Evolutionary conservation across 2,888 invertebrate genomes (phyloP).

Genomic region (Agrochola circellaris): DNA sequence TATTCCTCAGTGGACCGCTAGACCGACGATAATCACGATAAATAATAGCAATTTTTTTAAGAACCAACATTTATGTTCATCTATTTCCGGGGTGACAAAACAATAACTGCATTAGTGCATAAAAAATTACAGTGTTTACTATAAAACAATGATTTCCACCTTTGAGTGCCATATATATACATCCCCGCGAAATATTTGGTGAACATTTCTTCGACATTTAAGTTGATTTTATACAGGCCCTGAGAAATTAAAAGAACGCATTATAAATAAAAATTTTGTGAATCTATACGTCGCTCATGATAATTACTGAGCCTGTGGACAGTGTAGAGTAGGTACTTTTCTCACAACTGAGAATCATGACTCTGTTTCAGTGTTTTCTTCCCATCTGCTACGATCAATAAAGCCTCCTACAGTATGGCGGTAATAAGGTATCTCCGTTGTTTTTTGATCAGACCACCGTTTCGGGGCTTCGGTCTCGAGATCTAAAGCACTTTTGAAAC

Average conservation of each 20-base stretch:
- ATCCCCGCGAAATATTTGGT: slow-evolving; percentile 28
- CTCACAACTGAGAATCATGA: background rate
- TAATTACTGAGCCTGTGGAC: no score
- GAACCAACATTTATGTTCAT: no score
- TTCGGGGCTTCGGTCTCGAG: no score
- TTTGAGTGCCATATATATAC: slow-evolving; percentile 31
- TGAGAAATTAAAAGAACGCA: background rate
- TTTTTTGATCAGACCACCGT: no score
- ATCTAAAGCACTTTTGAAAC: no score
- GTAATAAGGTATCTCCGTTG: background rate
- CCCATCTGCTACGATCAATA: background rate
- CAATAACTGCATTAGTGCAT: slow-evolving; percentile 13
- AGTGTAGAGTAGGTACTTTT: background rate
- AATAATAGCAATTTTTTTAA: no score
- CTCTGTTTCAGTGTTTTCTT: background rate
- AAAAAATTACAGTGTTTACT: slow-evolving; percentile 24
- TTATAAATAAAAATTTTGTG: background rate
- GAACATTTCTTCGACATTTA: slow-evolving; percentile 18
- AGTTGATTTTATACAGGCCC: slow-evolving; percentile 18
- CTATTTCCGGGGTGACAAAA: slow-evolving; percentile 26
- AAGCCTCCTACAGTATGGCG: background rate
- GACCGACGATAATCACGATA: no score
- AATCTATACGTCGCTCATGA: background rate
- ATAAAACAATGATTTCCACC: slow-evolving; percentile 10
- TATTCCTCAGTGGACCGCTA: no score